Conservation (phyloP, 2,888 invertebrate genomes). For the Teinopalpus imperialis region DNA sequence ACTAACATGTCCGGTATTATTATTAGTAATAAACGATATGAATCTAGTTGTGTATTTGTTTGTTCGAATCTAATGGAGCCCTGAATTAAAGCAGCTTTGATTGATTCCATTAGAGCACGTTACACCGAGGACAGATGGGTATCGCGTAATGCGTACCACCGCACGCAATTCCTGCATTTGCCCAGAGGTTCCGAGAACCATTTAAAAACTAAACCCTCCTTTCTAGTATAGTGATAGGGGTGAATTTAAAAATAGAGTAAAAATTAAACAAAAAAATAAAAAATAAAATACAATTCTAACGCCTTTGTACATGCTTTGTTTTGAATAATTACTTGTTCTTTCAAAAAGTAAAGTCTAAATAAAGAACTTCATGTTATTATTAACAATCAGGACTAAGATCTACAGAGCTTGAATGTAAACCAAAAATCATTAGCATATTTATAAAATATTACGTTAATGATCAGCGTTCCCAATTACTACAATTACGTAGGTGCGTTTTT, state of each 20-base stretch:
- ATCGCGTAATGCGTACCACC: conserved; percentile 40
- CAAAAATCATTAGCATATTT: too few species aligned
- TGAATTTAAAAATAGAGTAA: conserved; percentile 11
- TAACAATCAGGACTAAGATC: too few species aligned
- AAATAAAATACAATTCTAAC: conserved; percentile 1
- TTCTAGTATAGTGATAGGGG: conserved; percentile 32
- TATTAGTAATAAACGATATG: conserved; percentile 2
- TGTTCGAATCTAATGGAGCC: conserved; percentile 41
- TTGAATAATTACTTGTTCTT: too few species aligned
- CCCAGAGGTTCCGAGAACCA: conserved; percentile 39
- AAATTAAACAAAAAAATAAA: neutral
- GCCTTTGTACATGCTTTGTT: conserved; percentile 10
- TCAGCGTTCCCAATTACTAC: too few species aligned
- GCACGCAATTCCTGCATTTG: conserved; percentile 62
- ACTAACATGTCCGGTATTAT: neutral
- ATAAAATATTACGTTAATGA: too few species aligned
- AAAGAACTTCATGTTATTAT: too few species aligned
- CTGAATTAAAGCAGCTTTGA: conserved; percentile 51
- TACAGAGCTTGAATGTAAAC: too few species aligned
- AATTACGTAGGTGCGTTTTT: too few species aligned
- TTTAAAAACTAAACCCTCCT: conserved; percentile 41
- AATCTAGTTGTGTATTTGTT: conserved; percentile 13
- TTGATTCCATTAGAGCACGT: conserved; percentile 68
- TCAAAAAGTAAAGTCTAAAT: too few species aligned
- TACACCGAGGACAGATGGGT: conserved; percentile 46